Conservation (phyloP, 1,140 invertebrate species). For the Drosophila erecta region DNA sequence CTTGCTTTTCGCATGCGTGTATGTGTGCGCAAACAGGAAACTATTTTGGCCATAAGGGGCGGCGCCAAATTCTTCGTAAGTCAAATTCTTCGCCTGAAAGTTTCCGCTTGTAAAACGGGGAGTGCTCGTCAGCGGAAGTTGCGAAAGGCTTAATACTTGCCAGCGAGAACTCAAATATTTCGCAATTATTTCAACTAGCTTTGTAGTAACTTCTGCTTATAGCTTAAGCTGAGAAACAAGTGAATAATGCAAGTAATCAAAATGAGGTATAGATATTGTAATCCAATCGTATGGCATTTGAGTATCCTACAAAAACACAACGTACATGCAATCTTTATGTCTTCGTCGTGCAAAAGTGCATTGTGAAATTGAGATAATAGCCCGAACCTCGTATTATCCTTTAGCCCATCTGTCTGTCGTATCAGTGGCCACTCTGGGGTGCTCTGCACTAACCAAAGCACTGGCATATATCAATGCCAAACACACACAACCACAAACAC, state of each 20-base stretch:
- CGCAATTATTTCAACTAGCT: conserved; percentile 3
- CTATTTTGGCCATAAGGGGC: conserved; percentile 30
- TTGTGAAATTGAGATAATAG: conserved; percentile 22
- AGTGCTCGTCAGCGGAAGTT: conserved; percentile 9
- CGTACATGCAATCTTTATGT: background rate
- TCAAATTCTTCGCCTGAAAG: conserved; percentile 5
- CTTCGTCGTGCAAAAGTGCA: background rate
- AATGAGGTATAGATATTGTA: no score
- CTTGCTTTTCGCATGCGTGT: background rate
- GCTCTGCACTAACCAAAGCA: conserved; percentile 1
- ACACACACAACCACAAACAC: conserved; percentile 5
- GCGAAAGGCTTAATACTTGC: conserved; percentile 1
- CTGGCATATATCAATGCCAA: conserved; percentile 53
- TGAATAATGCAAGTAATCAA: no score
- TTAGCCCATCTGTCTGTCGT: conserved; percentile 2
- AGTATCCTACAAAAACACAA: background rate
- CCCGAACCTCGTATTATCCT: conserved; percentile 25
- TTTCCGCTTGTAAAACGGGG: conserved; percentile 15
- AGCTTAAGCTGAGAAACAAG: no score
- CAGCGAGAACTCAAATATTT: background rate
- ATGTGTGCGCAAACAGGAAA: conserved; percentile 21
- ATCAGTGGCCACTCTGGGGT: conserved; percentile 32
- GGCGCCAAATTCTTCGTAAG: background rate
- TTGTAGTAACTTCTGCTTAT: no score
- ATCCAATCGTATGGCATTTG: no score